Conservation (phyloP, 2,113 vertebrate genomes). For the Rhinoptilus africanus region DNA sequence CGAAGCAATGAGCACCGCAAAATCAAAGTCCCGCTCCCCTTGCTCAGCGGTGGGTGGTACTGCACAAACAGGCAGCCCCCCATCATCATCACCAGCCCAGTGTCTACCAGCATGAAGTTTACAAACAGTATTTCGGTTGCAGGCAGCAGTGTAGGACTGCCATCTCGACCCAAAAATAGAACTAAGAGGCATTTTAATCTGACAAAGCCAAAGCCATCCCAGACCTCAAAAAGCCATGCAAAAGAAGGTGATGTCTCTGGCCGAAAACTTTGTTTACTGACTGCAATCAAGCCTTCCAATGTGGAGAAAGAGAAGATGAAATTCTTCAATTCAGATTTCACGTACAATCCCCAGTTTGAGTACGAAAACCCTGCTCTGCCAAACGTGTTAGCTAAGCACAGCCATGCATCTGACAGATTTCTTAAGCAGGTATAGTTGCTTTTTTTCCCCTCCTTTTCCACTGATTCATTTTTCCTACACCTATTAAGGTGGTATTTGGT, state of each 20-base stretch:
- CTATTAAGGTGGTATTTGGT: not conserved
- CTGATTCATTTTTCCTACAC: not conserved
- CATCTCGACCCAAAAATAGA: slow-evolving; percentile 54
- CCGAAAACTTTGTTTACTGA: slow-evolving; percentile 85
- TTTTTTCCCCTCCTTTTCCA: not conserved
- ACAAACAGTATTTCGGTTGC: slow-evolving; percentile 57
- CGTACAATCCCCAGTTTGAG: slow-evolving; percentile 90
- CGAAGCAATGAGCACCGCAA: slow-evolving; percentile 39
- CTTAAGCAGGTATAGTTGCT: slow-evolving; percentile 79
- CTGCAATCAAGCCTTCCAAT: slow-evolving; percentile 91
- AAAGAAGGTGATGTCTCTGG: slow-evolving; percentile 70
- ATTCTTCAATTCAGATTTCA: slow-evolving; percentile 88
- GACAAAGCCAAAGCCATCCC: slow-evolving; percentile 68
- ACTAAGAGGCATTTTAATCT: slow-evolving; percentile 23
- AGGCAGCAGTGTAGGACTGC: slow-evolving; percentile 66
- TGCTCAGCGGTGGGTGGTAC: slow-evolving; percentile 6
- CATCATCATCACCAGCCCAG: slow-evolving; percentile 7
- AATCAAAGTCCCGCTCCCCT: not conserved
- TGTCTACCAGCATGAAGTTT: slow-evolving; percentile 50
- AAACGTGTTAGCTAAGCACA: slow-evolving; percentile 79
- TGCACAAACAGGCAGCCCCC: slow-evolving; percentile 54
- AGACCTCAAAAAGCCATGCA: slow-evolving; percentile 51
- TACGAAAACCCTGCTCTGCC: slow-evolving; percentile 84
- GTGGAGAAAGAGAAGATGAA: slow-evolving; percentile 87
- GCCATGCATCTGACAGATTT: slow-evolving; percentile 85